A percentile compares a stretch with the other conserved stretches of the same genome.
These are phyloP conservation scores for Hypercompe scribonia DNA, from an alignment of 2,888 invertebrate species.

Conservation along the genomic window DNA sequence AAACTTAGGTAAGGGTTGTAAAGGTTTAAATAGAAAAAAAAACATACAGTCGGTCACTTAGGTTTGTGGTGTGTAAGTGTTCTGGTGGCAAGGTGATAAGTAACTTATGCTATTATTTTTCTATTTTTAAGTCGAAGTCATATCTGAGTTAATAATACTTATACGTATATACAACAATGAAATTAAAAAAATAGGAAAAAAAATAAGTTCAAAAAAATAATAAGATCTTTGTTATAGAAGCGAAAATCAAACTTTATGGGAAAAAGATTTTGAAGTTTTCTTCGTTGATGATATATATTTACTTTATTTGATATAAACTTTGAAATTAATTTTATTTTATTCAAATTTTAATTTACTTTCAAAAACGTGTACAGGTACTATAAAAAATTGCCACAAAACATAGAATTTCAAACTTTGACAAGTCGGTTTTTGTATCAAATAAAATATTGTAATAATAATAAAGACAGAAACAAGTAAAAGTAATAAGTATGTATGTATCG, in stretches of 20 bases:
- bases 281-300: too few species aligned
- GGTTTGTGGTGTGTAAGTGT: too few species aligned
- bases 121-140: too few species aligned
- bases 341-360: not conserved
- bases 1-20: not conserved
- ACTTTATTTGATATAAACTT: too few species aligned
- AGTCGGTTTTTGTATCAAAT: not conserved
- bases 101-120: too few species aligned
- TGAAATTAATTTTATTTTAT: not conserved
- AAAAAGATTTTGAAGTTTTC: not conserved
- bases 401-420: not conserved
- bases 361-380: not conserved
- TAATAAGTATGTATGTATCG: constrained; percentile 23
- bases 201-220: too few species aligned
- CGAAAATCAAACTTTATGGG: not conserved
- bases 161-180: too few species aligned
- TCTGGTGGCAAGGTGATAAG: not conserved
- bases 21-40: not conserved
- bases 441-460: constrained; percentile 5
- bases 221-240: not conserved
- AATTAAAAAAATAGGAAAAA: too few species aligned
- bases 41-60: not conserved
- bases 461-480: too few species aligned
- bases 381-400: not conserved
- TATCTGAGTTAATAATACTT: too few species aligned